Evolutionary conservation across 2,888 invertebrate species (phyloP).

Genomic region (Cataglyphis altisquamis): DNA sequence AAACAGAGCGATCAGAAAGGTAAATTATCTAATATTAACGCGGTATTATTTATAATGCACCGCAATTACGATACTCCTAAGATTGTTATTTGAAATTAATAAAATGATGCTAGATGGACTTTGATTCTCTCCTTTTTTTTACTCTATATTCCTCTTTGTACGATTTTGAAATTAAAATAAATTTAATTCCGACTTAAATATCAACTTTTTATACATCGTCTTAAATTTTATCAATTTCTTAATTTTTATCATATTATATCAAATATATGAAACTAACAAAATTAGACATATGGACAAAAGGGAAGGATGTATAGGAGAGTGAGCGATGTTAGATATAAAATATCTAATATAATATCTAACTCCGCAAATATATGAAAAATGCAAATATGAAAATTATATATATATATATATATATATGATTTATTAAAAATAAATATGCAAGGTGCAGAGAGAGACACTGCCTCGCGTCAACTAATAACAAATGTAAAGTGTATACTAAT

Average conservation of each 20-base stretch:
- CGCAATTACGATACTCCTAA: constrained; percentile 77
- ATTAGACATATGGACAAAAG: neutral
- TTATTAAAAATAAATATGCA: constrained; percentile 73
- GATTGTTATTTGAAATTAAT: constrained; percentile 82
- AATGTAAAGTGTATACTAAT: constrained; percentile 66
- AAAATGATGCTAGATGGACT: constrained; percentile 66
- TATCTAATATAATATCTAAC: no score
- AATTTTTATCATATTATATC: neutral
- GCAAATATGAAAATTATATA: constrained; percentile 27
- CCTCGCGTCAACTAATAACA: constrained; percentile 63
- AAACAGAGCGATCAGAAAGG: constrained; percentile 58
- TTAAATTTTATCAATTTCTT: neutral
- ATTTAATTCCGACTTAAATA: neutral
- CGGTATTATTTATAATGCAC: constrained; percentile 48
- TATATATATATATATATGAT: constrained; percentile 61
- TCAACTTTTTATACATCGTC: neutral
- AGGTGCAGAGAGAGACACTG: constrained; percentile 20
- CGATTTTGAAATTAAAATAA: neutral
- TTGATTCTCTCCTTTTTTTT: neutral
- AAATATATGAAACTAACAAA: neutral
- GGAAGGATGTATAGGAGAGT: neutral
- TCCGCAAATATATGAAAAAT: no score
- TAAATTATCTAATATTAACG: constrained; percentile 73
- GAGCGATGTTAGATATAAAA: neutral
- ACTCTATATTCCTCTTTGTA: neutral